Percentiles rank a stretch among this genome's conserved stretches.
These are phyloP conservation scores for Diorhabda carinulata DNA, from an alignment of 1,140 invertebrate genomes.

Conservation along the genomic window DNA sequence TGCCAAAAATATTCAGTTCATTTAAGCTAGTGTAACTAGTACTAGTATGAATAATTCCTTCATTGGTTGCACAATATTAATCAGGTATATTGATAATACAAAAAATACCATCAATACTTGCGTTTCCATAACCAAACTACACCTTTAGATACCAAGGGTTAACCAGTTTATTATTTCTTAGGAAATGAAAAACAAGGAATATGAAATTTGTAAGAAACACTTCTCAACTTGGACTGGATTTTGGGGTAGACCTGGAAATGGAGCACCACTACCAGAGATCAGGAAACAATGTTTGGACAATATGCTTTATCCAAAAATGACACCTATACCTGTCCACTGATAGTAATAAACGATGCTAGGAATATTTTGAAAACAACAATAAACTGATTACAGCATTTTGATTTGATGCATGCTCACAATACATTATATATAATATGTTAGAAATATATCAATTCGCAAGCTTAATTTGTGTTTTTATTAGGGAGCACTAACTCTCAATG, in stretches of 20 bases:
- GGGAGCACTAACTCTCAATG: too few species aligned
- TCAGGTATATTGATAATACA: too few species aligned
- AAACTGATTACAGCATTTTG: not conserved
- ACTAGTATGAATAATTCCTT: too few species aligned
- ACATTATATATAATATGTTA: too few species aligned
- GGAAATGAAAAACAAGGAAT: slow-evolving; percentile 54
- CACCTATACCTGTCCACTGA: slow-evolving; percentile 34
- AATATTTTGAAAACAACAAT: not conserved
- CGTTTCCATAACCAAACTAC: too few species aligned
- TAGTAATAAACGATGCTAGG: not conserved
- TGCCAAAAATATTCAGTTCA: too few species aligned
- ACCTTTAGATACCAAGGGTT: too few species aligned
- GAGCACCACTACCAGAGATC: slow-evolving; percentile 54
- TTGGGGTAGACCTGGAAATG: slow-evolving; percentile 66
- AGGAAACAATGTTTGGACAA: slow-evolving; percentile 39
- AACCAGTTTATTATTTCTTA: slow-evolving; percentile 25
- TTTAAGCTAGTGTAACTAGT: too few species aligned
- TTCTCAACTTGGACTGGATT: slow-evolving; percentile 63
- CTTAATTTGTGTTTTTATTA: too few species aligned
- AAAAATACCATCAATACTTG: too few species aligned
- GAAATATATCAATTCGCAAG: too few species aligned
- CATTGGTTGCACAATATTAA: too few species aligned
- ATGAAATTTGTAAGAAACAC: slow-evolving; percentile 56
- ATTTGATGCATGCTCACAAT: not conserved
- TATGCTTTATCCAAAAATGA: slow-evolving; percentile 40